Conservation (phyloP, 2,888 invertebrate species). For the Ectropis crepuscularia region DNA sequence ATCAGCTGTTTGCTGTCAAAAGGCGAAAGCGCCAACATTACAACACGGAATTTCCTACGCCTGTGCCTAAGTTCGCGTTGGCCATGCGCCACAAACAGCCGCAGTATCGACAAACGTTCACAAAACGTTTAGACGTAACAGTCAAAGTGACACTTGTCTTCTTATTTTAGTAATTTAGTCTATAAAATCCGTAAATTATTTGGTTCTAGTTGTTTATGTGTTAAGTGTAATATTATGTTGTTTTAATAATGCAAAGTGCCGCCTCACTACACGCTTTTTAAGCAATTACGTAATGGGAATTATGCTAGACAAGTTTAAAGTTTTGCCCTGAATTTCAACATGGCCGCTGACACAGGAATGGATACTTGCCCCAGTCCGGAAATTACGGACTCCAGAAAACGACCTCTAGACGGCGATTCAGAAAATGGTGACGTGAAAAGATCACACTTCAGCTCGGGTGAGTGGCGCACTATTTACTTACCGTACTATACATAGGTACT, state of each 20-base stretch:
- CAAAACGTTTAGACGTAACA: constrained; percentile 82
- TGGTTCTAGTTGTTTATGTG: constrained; percentile 78
- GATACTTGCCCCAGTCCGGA: constrained; percentile 97
- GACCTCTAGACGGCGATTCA: constrained; percentile 93
- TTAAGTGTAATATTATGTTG: constrained; percentile 76
- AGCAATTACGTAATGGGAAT: constrained; percentile 85
- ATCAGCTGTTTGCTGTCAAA: constrained; percentile 81
- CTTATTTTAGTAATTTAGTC: constrained; percentile 77
- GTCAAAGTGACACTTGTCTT: constrained; percentile 79
- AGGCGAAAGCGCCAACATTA: constrained; percentile 66
- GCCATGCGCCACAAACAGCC: constrained; percentile 75
- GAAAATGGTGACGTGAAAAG: constrained; percentile 95
- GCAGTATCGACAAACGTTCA: constrained; percentile 84
- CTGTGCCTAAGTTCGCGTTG: constrained; percentile 69
- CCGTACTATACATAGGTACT: constrained; percentile 52
- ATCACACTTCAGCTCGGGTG: constrained; percentile 96
- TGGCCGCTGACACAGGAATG: constrained; percentile 97
- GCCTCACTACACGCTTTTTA: constrained; percentile 75
- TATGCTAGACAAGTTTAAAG: constrained; percentile 84
- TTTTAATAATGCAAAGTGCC: constrained; percentile 77
- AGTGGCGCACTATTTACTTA: constrained; percentile 66
- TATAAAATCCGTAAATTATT: constrained; percentile 69
- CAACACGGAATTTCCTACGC: constrained; percentile 43
- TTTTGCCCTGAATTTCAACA: constrained; percentile 87
- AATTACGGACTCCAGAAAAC: constrained; percentile 95